Base-by-base conservation (phyloP, 2,888 invertebrate genomes). In the Serrognathus titanus region DNA sequence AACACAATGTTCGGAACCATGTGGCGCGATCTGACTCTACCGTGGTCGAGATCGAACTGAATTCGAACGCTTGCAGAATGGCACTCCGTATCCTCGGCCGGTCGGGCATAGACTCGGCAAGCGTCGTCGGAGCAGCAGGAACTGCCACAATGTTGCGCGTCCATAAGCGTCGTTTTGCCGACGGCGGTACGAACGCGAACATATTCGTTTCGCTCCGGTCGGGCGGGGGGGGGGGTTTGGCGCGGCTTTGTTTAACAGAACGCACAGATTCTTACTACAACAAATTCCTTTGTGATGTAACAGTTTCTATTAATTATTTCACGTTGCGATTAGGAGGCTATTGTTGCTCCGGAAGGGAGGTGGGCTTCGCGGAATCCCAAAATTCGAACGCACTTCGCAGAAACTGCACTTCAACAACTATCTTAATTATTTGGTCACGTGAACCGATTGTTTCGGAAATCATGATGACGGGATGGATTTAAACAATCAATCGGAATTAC, bases 31-130 rank as follows among this genome's bases (percentile, higher is more conserved):
- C 24, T 48, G 49, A 24, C 39, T 39, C 37, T 38, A 10, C 24
- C 31, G 35, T 12, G 43, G 48, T 9, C 41, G 39, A 13, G 31
- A 31, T 41, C 54, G 48, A 54, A 54, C 54, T 54, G 48, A 48
- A 13, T 12, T 5, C 12, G 20, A 12, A 6, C n/a, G 46, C 46
- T 40, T 37, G 31, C 11, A 16, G 41, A 35, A 38, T 54, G 48
- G 43, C 43, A 4, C 16, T 43, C 43, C 43, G 43, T 43, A 16
- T 43, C n/a, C 16, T 39, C 37, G 54, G 43, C 40, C 31, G 41
- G 40, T 43, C 31, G 43, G 45, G 16, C 45, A 40, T 31, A 24
- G 16, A 45, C 45, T 54, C 54, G 54, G 54, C 13, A 48, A 48
- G 7, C 31, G 41, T 20, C 54, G 54, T 31, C 24, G 24, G 5